Base-by-base conservation (phyloP, 2,113 vertebrate species). In the Rutilus rutilus region DNA sequence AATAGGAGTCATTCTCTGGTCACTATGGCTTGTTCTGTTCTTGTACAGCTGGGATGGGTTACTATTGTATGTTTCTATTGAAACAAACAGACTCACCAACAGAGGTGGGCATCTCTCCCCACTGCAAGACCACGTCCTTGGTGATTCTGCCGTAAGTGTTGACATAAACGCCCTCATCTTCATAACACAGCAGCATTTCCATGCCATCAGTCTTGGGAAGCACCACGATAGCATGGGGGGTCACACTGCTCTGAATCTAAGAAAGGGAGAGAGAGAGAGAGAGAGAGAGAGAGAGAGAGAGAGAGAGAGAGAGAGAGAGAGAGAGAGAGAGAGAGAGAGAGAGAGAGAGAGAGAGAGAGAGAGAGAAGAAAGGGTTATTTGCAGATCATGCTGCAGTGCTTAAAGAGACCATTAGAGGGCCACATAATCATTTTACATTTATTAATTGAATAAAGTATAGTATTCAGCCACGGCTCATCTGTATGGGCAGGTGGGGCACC, bases 51-150 rank as follows among this genome's bases (percentile, higher is more conserved):
- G 4, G 17, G 17, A 23, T 36, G 65, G 30, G 65, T 11, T 5
- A 52, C 52, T 19, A 19, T 17, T 50, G 3, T 50, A 52, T 54
- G 52, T 54, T 57, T 57, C 6, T 57, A 23, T 23, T 23, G 19
- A 71, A 42, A 71, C 33, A 62, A 10, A 39, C n/a, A 77, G 54
- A 82, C 97, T 76, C 95, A 99, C 98, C 98, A 92, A 99, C 97
- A 4, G 98, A 99, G 77, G 97, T 99, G 89, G 98, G 98, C 98
- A 98, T 99, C 94, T 99, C 98, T 92, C 98, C 98, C 98, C 98
- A 99, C 93, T 99, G 98, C 78, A 99, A 96, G 93, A 99, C 97
- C 93, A 99, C 98, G 47, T 99, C 98, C 93, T 99, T 99, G 86
- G 98, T 99, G 93, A 99, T 99, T 62, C 98, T 95, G n/a, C 98